Evolutionary conservation across 2,797 vertebrate genomes (phyloP), one percentile per base, ranked within the genome.

Genomic region (Acanthurus lineatus): DNA sequence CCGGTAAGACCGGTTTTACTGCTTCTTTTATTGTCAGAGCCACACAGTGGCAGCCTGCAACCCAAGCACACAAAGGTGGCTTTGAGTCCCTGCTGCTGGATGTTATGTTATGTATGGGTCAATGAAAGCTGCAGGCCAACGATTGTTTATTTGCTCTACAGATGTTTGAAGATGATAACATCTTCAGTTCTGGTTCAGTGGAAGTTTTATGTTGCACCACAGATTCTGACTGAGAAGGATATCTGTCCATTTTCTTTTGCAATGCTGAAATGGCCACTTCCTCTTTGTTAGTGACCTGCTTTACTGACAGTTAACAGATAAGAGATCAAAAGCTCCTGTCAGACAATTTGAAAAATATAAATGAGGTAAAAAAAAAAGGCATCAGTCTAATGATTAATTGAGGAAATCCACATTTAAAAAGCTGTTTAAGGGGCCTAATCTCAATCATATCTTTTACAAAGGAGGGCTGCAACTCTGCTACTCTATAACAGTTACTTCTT

Each of bases 1-100:
- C 94, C 16, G 57, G 94, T 81, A 87, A 12, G 85, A 96, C 95
- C 88, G 88, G 96, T 96, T 93, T 52, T 52, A 75, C 95, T n/a
- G 79, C 94, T 90, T 87, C 78, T 78, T 69, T 77, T 76, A 88
- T 92, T 90, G 93, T 93, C 79, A 90, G 72, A 79, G 86, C 62
- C 83, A 85, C 89, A 88, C 89, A 72, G 86, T 49, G 12, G 79
- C 86, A 72, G 89, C 65, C 82, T 64, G 87, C 68, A 76, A 42
- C 77, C 48, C 81, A 12, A 48, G 35, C 81, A 86, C 62, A 95
- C 94, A 95, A 95, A 92, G 91, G 90, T 75, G 69, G 68, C 91
- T 92, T 94, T 93, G 85, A 93, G 88, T 68, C 66, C 49, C 54
- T n/a, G 75, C 20, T 65, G 79, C 79, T 82, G 66, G 62, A 54